These are phyloP conservation scores for Teleiodes luculella DNA, from an alignment of 2,888 invertebrate genomes.

Conservation along the genomic window DNA sequence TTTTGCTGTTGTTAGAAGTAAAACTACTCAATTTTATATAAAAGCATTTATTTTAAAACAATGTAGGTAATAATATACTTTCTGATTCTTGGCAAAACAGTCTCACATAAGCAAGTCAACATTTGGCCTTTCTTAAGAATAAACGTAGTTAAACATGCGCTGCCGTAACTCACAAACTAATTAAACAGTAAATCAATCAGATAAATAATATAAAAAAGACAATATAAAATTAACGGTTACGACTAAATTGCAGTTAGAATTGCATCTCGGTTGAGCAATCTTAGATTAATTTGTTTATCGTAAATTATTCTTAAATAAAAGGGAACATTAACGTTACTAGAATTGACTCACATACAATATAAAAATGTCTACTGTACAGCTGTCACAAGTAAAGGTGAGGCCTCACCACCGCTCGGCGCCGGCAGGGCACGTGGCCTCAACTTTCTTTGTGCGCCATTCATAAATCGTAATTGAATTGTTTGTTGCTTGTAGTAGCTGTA, in stretches of 20 bases:
- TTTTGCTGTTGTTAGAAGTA: no score
- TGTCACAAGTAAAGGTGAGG: constrained; percentile 25
- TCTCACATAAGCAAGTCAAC: constrained; percentile 79
- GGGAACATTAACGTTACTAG: constrained; percentile 72
- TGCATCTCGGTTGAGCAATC: constrained; percentile 76
- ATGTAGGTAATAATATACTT: constrained; percentile 79
- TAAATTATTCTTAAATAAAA: constrained; percentile 73
- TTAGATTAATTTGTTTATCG: constrained; percentile 70
- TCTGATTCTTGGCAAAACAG: constrained; percentile 80
- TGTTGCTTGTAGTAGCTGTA: neutral
- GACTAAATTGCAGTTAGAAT: constrained; percentile 73
- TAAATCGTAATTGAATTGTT: constrained; percentile 29
- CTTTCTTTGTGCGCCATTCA: neutral
- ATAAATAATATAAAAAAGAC: constrained; percentile 70
- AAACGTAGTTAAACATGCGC: constrained; percentile 76
- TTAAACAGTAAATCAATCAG: constrained; percentile 60
- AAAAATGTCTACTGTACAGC: constrained; percentile 54
- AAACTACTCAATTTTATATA: no score
- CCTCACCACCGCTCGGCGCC: constrained; percentile 12
- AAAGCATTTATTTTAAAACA: constrained; percentile 80
- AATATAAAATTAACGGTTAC: constrained; percentile 64
- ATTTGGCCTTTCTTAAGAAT: constrained; percentile 78
- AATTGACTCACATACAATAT: constrained; percentile 74
- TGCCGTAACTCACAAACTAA: constrained; percentile 75
- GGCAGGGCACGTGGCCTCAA: neutral